Evolutionary conservation across 2,113 vertebrate genomes (phyloP), one percentile per base, ranked within the genome.

Genomic region (Addax nasomaculatus): DNA sequence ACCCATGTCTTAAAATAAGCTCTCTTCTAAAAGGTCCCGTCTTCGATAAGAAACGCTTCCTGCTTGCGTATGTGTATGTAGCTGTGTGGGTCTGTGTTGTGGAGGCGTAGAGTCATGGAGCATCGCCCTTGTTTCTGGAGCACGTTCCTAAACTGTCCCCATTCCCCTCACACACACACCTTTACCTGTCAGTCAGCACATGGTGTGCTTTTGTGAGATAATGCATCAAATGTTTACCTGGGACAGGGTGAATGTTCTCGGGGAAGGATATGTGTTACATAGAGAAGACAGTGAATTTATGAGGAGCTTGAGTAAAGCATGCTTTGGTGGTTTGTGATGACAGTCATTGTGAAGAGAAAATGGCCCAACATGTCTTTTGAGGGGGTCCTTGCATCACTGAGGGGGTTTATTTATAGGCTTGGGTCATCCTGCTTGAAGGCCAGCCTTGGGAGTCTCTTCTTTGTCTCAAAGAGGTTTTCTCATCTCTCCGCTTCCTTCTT

Each of bases 141-240:
- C 57, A 15, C 6, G 8, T 67, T 87, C 86, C 36, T 49, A 78
- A 70, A 12, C 73, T 2, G 0, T 0, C 14, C 29, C 0, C 4
- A 5, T 19, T 1, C 23, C 17, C 17, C 47, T 13, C 11, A 14
- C 30, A 51, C 3, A 21, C 39, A n/a, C 33, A 6, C 9, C 6
- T 81, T 78, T 15, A 25, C 5, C 33, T 49, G 25, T 78, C 33
- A 14, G 10, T 62, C 9, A 64, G n/a, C 78, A 19, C 29, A 0
- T 12, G 55, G 13, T 39, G 4, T 8, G 58, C 2, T 95, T 47
- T 51, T 23, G 3, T 17, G n/a, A 88, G 25, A 4, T 27, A 67
- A 33, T 13, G 29, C 21, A 80, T 89, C 4, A 21, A 15, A 5
- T 47, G 15, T 47, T 84, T 36, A 29, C 30, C 33, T 47, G 7